phyloP scores from a whole-genome alignment of 2,888 invertebrate genomes.

The Bedellia somnulentella region DNA sequence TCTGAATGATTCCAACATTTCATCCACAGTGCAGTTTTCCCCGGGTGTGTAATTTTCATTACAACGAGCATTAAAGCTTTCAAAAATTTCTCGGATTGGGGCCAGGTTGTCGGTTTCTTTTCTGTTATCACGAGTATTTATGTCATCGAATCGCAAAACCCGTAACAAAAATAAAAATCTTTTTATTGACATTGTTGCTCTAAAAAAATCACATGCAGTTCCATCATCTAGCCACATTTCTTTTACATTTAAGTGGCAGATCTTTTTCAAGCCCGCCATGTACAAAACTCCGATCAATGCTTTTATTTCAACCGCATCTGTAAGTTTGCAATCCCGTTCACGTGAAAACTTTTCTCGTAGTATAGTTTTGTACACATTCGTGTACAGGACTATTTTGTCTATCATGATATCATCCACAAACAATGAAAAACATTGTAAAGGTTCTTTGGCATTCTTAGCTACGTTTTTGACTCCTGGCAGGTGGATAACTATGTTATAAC shows the following conservation, averaged over 20 bases:
- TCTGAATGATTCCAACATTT: background rate
- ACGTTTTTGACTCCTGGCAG: too few relatives aligned
- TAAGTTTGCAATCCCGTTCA: too few relatives aligned
- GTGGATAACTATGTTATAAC: too few relatives aligned
- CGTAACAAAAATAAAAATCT: constrained; percentile 8
- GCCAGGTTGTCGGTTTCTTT: background rate
- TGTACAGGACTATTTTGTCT: too few relatives aligned
- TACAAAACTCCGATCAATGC: constrained; percentile 6
- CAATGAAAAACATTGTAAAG: too few relatives aligned
- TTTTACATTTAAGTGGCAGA: constrained; percentile 5
- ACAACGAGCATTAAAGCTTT: background rate
- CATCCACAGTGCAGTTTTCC: background rate
- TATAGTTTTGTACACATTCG: too few relatives aligned
- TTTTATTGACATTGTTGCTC: constrained; percentile 4
- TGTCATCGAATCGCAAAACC: constrained; percentile 6
- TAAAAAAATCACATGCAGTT: constrained; percentile 8
- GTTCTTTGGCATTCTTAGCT: too few relatives aligned
- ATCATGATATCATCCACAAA: too few relatives aligned
- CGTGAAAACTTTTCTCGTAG: too few relatives aligned
- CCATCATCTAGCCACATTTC: constrained; percentile 8
- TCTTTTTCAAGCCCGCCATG: constrained; percentile 9
- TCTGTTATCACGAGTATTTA: constrained; percentile 4
- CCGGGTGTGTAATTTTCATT: background rate
- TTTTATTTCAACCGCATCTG: constrained; percentile 7
- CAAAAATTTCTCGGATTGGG: background rate